Conservation (phyloP, 2,113 vertebrate species). For the Lutjanus erythropterus region DNA sequence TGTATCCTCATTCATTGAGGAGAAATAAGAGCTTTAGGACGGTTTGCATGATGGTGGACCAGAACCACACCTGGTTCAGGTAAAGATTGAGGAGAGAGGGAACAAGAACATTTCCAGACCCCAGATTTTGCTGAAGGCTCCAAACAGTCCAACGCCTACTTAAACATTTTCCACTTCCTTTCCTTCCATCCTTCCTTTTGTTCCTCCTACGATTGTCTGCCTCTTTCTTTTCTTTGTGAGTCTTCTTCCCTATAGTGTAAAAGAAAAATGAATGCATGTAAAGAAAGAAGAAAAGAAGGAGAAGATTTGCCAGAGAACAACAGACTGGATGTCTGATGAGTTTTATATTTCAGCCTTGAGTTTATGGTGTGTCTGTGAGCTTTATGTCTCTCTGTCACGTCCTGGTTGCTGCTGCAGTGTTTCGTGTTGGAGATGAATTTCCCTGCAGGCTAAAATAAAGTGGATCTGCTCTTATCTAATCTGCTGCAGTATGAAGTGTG, state of each 20-base stretch:
- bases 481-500: slow-evolving; percentile 51
- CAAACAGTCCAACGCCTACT: too few relatives aligned
- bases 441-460: slow-evolving; percentile 62
- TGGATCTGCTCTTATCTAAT: slow-evolving; percentile 53
- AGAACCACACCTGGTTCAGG: not conserved
- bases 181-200: too few relatives aligned
- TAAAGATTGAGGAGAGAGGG: too few relatives aligned
- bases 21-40: not conserved
- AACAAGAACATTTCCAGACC: too few relatives aligned
- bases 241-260: too few relatives aligned
- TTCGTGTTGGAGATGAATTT: slow-evolving; percentile 22
- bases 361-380: slow-evolving; percentile 44
- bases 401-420: not conserved
- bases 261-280: not conserved
- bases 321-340: slow-evolving; percentile 6
- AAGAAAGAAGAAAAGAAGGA: not conserved
- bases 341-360: slow-evolving; percentile 20
- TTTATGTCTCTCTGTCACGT: slow-evolving; percentile 49
- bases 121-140: too few relatives aligned
- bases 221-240: too few relatives aligned
- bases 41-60: not conserved
- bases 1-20: not conserved
- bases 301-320: slow-evolving; percentile 1
- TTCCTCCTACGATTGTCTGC: too few relatives aligned
- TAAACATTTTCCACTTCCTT: too few relatives aligned